Evolutionary conservation across 1,140 invertebrate genomes (phyloP).

Genomic region (Drosophila takahashii): DNA sequence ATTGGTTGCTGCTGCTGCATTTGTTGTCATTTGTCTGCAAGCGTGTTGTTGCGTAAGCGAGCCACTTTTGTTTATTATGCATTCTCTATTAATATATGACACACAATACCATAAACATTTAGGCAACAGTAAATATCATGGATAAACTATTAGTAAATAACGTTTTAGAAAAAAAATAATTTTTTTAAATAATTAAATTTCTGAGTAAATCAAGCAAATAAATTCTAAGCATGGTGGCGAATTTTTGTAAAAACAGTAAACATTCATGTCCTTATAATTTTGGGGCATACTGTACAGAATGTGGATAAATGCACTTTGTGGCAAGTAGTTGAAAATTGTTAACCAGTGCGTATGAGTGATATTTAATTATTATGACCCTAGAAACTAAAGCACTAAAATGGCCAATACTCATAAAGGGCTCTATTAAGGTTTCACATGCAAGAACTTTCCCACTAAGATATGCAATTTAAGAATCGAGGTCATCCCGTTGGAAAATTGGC

Average conservation of each 20-base stretch:
- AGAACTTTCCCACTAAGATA: neutral
- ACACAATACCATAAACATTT: slow-evolving; percentile 11
- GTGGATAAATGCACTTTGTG: neutral
- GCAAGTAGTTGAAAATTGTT: slow-evolving; percentile 20
- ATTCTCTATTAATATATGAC: slow-evolving; percentile 18
- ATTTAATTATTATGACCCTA: slow-evolving; percentile 68
- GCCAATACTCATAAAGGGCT: too few relatives aligned
- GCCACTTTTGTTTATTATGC: slow-evolving; percentile 57
- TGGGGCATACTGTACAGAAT: neutral
- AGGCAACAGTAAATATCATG: slow-evolving; percentile 2
- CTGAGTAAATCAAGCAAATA: too few relatives aligned
- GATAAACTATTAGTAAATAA: too few relatives aligned
- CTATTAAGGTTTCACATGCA: neutral
- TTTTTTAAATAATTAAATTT: too few relatives aligned
- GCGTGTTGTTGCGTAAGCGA: slow-evolving; percentile 64
- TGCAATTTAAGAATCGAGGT: neutral
- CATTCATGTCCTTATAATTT: neutral
- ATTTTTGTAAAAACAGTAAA: too few relatives aligned
- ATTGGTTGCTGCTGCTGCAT: slow-evolving; percentile 20
- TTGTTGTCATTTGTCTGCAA: slow-evolving; percentile 58
- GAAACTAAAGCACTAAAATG: neutral
- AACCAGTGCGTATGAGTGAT: slow-evolving; percentile 74
- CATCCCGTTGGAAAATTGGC: slow-evolving; percentile 3
- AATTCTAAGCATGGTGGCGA: neutral
- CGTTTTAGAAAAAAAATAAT: too few relatives aligned